Percentiles rank a stretch among this genome's conserved stretches.
Conservation (phyloP, 2,113 vertebrate genomes). For the Apeltes quadracus region DNA sequence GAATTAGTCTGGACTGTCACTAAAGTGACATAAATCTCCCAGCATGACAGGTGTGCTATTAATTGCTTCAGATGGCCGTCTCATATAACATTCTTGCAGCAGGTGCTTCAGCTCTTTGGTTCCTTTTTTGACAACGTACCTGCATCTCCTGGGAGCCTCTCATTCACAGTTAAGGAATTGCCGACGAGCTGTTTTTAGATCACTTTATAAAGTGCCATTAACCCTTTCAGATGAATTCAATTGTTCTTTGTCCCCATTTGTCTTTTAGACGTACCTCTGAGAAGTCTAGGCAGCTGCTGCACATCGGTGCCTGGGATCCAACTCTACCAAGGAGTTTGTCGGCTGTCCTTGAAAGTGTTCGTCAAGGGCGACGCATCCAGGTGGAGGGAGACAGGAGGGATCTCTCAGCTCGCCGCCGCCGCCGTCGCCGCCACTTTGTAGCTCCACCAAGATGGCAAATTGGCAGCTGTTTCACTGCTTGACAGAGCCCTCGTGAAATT, state of each 20-base stretch:
- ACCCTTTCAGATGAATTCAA: conserved; percentile 6
- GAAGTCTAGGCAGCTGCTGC: conserved; percentile 74
- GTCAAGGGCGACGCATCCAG: conserved; percentile 79
- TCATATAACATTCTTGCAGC: background rate
- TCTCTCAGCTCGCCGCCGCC: conserved; percentile 50
- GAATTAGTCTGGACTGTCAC: background rate
- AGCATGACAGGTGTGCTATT: background rate
- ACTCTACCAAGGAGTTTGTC: conserved; percentile 65
- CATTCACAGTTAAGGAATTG: conserved; percentile 7
- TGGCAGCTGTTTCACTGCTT: conserved; percentile 74
- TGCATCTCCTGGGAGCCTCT: conserved; percentile 4
- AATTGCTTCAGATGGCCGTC: background rate
- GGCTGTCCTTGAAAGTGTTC: conserved; percentile 75
- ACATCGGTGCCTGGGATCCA: conserved; percentile 68
- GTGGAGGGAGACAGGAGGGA: conserved; percentile 70
- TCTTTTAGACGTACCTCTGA: conserved; percentile 29
- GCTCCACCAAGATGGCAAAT: conserved; percentile 67
- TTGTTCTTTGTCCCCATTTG: conserved; percentile 9
- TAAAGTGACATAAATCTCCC: background rate
- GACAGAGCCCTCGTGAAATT: conserved; percentile 45
- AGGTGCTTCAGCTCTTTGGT: background rate
- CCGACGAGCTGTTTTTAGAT: conserved; percentile 22
- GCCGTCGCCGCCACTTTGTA: conserved; percentile 55
- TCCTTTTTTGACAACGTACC: background rate
- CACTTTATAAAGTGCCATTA: conserved; percentile 1